Conservation (phyloP, 2,888 invertebrate species). For the Nipponacmea schrenckii region DNA sequence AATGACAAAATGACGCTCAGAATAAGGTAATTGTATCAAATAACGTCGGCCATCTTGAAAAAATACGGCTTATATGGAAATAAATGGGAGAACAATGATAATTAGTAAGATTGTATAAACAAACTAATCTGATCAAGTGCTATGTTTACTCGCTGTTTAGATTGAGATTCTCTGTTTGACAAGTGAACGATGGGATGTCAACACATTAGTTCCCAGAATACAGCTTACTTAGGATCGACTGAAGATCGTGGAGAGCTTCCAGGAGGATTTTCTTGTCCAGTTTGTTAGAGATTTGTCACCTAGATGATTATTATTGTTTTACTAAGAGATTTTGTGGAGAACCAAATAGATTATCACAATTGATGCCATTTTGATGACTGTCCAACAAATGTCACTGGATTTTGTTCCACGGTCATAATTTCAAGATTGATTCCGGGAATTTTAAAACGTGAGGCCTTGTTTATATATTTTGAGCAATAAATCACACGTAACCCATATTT, state of each 20-base stretch:
- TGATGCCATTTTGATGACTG: conserved; percentile 7
- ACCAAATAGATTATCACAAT: neutral
- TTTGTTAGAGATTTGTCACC: neutral
- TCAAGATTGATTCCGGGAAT: too few species aligned
- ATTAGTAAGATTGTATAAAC: neutral
- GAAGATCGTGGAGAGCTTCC: neutral
- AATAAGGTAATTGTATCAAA: neutral
- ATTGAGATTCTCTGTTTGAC: conserved; percentile 4
- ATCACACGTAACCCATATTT: too few species aligned
- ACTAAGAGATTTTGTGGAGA: neutral
- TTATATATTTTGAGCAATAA: too few species aligned
- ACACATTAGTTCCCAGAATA: neutral
- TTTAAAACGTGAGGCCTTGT: too few species aligned
- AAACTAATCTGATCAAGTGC: neutral
- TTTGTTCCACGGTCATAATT: too few species aligned
- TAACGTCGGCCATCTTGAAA: conserved; percentile 5
- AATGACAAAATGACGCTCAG: neutral
- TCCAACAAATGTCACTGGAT: neutral
- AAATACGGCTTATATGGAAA: neutral
- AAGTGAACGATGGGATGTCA: conserved; percentile 4
- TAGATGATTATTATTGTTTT: conserved; percentile 6
- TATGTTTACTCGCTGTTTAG: neutral
- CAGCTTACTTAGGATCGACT: neutral
- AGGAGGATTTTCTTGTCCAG: conserved; percentile 2
- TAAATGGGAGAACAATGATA: conserved; percentile 3